Evolutionary conservation across 2,888 invertebrate genomes (phyloP).

Genomic region (Meiosimyza decipiens): DNA sequence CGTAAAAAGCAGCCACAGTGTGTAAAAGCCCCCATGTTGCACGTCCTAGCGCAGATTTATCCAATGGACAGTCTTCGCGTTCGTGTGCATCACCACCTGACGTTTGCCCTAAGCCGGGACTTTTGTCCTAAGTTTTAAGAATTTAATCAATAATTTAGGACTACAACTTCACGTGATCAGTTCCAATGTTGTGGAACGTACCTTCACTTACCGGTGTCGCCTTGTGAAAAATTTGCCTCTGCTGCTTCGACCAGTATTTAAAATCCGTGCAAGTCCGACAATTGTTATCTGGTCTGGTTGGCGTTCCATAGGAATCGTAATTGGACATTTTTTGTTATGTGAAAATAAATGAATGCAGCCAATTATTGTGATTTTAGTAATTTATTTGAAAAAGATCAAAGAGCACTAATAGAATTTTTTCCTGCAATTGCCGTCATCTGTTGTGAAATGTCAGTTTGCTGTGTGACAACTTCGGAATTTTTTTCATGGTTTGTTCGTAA

Average conservation of each 20-base stretch:
- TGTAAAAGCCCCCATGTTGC: slow-evolving; percentile 95
- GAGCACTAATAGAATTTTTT: slow-evolving; percentile 36
- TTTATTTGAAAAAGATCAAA: slow-evolving; percentile 19
- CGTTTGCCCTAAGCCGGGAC: slow-evolving; percentile 38
- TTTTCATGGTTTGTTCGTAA: neutral
- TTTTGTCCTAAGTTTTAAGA: slow-evolving; percentile 46
- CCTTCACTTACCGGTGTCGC: slow-evolving; percentile 49
- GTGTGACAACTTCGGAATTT: no score
- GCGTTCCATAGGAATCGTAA: slow-evolving; percentile 45
- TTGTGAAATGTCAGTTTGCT: slow-evolving; percentile 36
- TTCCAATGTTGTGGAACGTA: slow-evolving; percentile 28
- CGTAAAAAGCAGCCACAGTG: slow-evolving; percentile 95
- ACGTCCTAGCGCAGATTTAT: slow-evolving; percentile 80
- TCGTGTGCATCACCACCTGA: neutral
- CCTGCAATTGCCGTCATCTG: slow-evolving; percentile 32
- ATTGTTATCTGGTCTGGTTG: slow-evolving; percentile 65
- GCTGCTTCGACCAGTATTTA: slow-evolving; percentile 77
- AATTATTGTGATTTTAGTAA: slow-evolving; percentile 10
- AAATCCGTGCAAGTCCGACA: slow-evolving; percentile 80
- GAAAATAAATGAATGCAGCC: slow-evolving; percentile 8
- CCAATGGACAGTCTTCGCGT: slow-evolving; percentile 77
- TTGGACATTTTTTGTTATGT: slow-evolving; percentile 42
- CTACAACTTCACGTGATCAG: neutral
- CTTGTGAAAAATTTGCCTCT: slow-evolving; percentile 67
- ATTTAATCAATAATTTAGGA: neutral